phyloP scores from a whole-genome alignment of 2,888 invertebrate species.

The Panopea generosa region DNA sequence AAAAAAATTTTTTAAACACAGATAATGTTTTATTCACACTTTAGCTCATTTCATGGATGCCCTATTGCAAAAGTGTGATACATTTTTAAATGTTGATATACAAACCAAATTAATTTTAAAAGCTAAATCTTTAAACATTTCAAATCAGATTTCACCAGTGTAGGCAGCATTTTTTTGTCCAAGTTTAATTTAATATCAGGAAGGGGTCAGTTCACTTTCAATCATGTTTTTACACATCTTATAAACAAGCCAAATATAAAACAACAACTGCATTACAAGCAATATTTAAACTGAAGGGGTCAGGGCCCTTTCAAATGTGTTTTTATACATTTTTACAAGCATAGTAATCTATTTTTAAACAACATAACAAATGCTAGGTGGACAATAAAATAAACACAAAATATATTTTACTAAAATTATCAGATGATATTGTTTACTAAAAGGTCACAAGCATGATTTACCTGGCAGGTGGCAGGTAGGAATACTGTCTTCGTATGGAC shows the following conservation, averaged over 20 bases:
- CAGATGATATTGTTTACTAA: neutral
- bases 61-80: neutral
- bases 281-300: neutral
- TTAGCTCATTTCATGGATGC: too few species aligned
- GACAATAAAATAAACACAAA: slow-evolving; percentile 5
- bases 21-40: too few species aligned
- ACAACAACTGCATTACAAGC: neutral
- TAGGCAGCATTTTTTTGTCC: slow-evolving; percentile 3
- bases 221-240: neutral
- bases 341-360: slow-evolving; percentile 2
- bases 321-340: neutral
- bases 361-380: slow-evolving; percentile 2
- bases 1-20: too few species aligned
- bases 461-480: slow-evolving; percentile 5
- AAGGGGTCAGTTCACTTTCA: slow-evolving; percentile 7
- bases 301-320: too few species aligned
- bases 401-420: slow-evolving; percentile 7
- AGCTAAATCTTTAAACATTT: neutral
- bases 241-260: slow-evolving; percentile 1
- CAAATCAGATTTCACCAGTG: slow-evolving; percentile 5
- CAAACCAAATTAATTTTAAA: neutral
- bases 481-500: neutral
- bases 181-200: slow-evolving; percentile 2
- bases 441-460: neutral
- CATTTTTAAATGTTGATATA: neutral